These are phyloP conservation scores for Penaeus monodon DNA, from an alignment of 2,888 invertebrate species.

Conservation along the genomic window DNA sequence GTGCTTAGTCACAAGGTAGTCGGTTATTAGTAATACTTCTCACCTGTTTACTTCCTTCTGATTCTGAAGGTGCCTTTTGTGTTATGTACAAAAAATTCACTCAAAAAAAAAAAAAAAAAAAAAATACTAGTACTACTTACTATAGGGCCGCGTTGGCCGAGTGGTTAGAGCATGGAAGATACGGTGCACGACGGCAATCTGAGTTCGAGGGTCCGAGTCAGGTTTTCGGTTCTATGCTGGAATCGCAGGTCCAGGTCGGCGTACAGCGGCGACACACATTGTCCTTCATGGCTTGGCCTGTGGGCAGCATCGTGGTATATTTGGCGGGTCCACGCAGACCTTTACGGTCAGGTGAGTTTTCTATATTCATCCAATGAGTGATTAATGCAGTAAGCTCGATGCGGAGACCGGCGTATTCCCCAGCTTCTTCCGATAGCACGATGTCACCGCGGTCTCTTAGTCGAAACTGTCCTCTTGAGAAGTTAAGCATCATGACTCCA, in stretches of 20 bases:
- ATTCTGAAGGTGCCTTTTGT: no score
- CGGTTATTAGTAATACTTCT: no score
- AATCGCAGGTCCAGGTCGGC: conserved; percentile 14
- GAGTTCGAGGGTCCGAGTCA: conserved; percentile 42
- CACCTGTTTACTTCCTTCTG: no score
- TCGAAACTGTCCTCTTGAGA: conserved; percentile 24
- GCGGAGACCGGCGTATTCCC: conserved; percentile 22
- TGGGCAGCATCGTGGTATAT: conserved; percentile 43
- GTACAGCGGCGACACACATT: conserved; percentile 21
- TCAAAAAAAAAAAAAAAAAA: no score
- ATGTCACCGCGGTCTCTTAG: conserved; percentile 42
- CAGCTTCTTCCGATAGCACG: conserved; percentile 6
- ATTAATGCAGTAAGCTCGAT: conserved; percentile 29
- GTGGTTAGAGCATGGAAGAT: no score
- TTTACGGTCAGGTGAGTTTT: conserved; percentile 21
- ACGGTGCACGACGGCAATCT: no score
- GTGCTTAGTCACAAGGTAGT: no score
- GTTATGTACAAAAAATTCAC: no score
- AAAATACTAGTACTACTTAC: no score
- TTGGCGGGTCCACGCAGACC: conserved; percentile 38
- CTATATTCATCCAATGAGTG: conserved; percentile 5
- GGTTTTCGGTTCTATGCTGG: no score
- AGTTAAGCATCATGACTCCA: conserved; percentile 11
- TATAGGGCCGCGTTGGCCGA: no score
- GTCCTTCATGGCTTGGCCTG: conserved; percentile 21